Evolutionary conservation across 2,888 invertebrate genomes (phyloP).

Genomic region (Parelbella ahira): DNA sequence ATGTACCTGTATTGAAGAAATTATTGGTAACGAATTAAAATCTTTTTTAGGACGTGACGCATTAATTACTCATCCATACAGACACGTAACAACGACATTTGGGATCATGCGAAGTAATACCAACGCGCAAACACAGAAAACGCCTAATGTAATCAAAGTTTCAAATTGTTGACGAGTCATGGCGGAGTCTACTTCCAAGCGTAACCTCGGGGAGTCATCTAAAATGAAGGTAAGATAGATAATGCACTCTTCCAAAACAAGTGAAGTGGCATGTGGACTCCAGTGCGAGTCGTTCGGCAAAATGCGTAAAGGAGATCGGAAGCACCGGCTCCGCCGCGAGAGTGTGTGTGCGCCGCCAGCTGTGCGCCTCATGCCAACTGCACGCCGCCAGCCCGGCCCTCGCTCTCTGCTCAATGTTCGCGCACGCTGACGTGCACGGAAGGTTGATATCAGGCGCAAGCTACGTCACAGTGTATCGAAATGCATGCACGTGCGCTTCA

Average conservation of each 20-base stretch:
- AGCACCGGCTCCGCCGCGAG: slow-evolving; percentile 76
- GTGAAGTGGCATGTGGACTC: slow-evolving; percentile 15
- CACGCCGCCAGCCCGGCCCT: slow-evolving; percentile 10
- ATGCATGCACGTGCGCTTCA: slow-evolving; percentile 63
- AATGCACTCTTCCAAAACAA: slow-evolving; percentile 11
- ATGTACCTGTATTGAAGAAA: slow-evolving; percentile 64
- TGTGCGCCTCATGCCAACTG: slow-evolving; percentile 51
- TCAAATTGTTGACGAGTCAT: slow-evolving; percentile 56
- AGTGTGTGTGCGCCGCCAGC: slow-evolving; percentile 53
- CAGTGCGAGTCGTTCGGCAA: slow-evolving; percentile 24
- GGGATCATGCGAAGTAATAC: slow-evolving; percentile 74
- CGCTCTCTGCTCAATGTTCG: slow-evolving; percentile 1
- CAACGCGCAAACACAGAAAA: slow-evolving; percentile 69
- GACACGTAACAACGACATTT: slow-evolving; percentile 69
- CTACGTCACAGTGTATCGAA: slow-evolving; percentile 52
- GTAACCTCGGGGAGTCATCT: slow-evolving; percentile 17
- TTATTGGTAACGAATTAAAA: slow-evolving; percentile 51
- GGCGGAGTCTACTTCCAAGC: slow-evolving; percentile 52
- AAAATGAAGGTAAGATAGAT: slow-evolving; percentile 13
- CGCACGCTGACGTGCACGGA: slow-evolving; percentile 7
- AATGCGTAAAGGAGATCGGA: slow-evolving; percentile 53
- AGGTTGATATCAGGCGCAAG: slow-evolving; percentile 48
- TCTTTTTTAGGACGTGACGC: slow-evolving; percentile 53
- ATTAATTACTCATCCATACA: slow-evolving; percentile 54
- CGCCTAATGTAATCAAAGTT: slow-evolving; percentile 59